Percentiles rank a stretch among this genome's conserved stretches.
phyloP scores from a whole-genome alignment of 2,113 vertebrate genomes.

The Podiceps cristatus region DNA sequence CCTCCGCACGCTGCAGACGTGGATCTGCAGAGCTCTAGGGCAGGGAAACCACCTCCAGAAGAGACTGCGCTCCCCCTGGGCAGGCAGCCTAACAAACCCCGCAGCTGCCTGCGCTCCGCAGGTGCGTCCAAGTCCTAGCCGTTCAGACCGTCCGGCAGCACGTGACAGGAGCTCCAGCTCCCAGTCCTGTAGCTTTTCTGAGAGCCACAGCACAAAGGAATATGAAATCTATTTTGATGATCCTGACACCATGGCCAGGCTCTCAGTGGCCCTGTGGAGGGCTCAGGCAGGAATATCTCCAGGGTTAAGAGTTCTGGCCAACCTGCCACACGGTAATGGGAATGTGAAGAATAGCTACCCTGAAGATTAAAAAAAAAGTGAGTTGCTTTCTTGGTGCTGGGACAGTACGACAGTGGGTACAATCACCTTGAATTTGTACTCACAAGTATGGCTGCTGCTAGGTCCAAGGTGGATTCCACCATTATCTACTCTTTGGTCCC shows the following conservation, averaged over 20 bases:
- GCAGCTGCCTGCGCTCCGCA: neutral
- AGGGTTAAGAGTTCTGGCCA: neutral
- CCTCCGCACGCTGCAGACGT: accelerated
- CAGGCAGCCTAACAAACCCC: neutral
- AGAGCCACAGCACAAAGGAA: neutral
- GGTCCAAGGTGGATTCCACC: neutral
- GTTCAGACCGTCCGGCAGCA: accelerated
- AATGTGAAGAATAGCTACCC: neutral
- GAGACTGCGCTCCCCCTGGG: accelerated
- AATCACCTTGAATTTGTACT: neutral
- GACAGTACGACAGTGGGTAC: neutral
- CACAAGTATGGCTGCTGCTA: neutral
- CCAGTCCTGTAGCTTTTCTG: too few species aligned
- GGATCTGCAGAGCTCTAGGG: neutral
- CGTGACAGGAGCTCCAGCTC: neutral
- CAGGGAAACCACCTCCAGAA: neutral
- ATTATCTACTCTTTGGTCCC: neutral
- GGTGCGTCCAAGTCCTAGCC: too few species aligned
- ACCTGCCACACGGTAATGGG: neutral
- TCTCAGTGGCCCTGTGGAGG: neutral
- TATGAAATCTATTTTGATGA: too few species aligned
- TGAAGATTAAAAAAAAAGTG: neutral
- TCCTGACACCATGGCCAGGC: neutral
- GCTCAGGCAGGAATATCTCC: neutral
- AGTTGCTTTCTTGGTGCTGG: neutral